These are phyloP conservation scores for Chloroclysta siterata DNA, from an alignment of 2,888 invertebrate species.

Conservation along the genomic window DNA sequence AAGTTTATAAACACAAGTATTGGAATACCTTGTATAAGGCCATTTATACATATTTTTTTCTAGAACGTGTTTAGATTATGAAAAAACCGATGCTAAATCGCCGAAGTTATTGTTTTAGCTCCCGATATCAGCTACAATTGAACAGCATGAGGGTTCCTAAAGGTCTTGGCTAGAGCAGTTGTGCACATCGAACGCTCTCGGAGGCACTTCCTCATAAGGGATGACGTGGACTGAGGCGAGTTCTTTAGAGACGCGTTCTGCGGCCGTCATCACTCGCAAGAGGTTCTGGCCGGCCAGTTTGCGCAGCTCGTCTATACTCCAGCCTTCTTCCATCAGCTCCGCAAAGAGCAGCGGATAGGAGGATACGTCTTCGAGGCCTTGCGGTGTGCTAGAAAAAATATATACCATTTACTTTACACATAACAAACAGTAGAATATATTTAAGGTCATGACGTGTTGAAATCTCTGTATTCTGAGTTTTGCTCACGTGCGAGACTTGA, in stretches of 20 bases:
- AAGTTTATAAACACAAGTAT: too few species aligned
- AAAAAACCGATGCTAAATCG: too few species aligned
- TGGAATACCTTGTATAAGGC: too few species aligned
- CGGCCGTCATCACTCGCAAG: conserved; percentile 88
- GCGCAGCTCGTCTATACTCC: conserved; percentile 91
- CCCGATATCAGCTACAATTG: neutral
- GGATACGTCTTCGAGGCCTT: conserved; percentile 92
- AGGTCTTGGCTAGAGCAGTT: conserved; percentile 88
- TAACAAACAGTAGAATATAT: too few species aligned
- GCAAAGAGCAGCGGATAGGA: conserved; percentile 92
- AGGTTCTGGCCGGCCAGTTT: conserved; percentile 92
- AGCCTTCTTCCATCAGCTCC: conserved; percentile 91
- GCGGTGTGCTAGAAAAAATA: conserved; percentile 87
- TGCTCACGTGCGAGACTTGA: too few species aligned
- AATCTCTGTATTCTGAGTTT: too few species aligned
- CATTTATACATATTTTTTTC: too few species aligned
- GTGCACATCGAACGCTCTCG: conserved; percentile 83
- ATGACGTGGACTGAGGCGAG: conserved; percentile 88
- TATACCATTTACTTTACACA: neutral
- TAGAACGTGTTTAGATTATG: too few species aligned
- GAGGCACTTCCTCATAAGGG: conserved; percentile 89
- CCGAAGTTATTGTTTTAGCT: too few species aligned
- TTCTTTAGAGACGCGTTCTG: conserved; percentile 90
- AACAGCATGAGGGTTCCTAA: conserved; percentile 45
- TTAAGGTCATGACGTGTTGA: too few species aligned